Percentiles rank a stretch among this genome's conserved stretches.
Evolutionary conservation across 2,113 vertebrate species (phyloP).

Genomic region (Oreochromis niloticus): DNA sequence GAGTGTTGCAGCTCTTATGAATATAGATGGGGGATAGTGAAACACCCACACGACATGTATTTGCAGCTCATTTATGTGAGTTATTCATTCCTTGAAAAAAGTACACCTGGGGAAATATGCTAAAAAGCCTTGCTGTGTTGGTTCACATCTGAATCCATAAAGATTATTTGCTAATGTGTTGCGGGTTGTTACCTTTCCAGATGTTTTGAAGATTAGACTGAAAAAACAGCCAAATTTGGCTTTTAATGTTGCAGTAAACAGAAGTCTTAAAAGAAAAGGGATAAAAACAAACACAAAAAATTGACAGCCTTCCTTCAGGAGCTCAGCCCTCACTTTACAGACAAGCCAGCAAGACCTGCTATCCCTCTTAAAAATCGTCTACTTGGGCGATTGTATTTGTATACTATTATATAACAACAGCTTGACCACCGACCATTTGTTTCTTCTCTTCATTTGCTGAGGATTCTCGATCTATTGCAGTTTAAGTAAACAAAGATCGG

Average conservation of each 20-base stretch:
- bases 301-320: not conserved
- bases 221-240: not conserved
- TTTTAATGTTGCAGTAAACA: not conserved
- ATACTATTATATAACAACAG: not conserved
- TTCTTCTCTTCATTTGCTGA: not conserved
- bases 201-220: not conserved
- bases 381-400: not conserved
- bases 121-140: not conserved
- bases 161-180: not conserved
- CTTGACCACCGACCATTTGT: not conserved
- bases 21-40: constrained; percentile 46
- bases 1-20: constrained; percentile 14
- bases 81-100: not conserved
- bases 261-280: not conserved
- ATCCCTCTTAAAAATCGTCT: no score
- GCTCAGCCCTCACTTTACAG: not conserved
- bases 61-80: constrained; percentile 20
- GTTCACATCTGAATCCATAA: not conserved
- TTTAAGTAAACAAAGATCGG: not conserved
- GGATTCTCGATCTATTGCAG: not conserved
- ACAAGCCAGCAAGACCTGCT: not conserved
- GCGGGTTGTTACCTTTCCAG: not conserved
- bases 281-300: not conserved
- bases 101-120: constrained; percentile 7
- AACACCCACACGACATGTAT: constrained; percentile 32